Base-by-base conservation (phyloP, 2,888 invertebrate species). In the Cylindroiulus punctatus region DNA sequence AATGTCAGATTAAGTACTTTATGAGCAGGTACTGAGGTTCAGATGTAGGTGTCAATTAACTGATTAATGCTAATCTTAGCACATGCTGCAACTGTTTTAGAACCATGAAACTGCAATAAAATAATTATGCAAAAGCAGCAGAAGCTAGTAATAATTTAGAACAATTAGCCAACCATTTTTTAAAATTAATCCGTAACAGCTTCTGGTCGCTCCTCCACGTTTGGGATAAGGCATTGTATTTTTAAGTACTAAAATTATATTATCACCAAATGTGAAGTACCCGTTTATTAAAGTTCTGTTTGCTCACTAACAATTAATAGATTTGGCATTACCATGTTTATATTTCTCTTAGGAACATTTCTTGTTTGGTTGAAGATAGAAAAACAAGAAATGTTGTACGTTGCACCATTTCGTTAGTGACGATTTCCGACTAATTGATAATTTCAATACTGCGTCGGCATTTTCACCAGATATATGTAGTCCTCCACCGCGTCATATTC, bases 281-380 rank as follows among this genome's bases (percentile, higher is more conserved):
- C 22, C 19, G 22, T n/a, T 22, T 57, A 1, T 4, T 57, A 57
- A 57, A 22, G 8, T 22, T 57, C 57, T 57, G 22, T 57, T 57
- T 57, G 57, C 22, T 57, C 57, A 57, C 57, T 22, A 57, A 57
- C 57, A 57, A 57, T 57, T 57, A 57, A 57, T 57, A 57, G 22
- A 57, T 57, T 57, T 57, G 57, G 22, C 57, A 57, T 22, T 22
- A 57, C 57, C 4, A 10, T 22, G 57, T 57, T 57, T 57, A 57
- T 57, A 22, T 8, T 57, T 57, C 57, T 57, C 22, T 8, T 10
- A 57, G 1, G 57, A 57, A 44, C 14, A 44, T 44, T 44, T 44
- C 44, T 44, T 44, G 44, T 5, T 57, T 57, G 1, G 57, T 22
- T 22, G 22, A 57, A 57, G 22, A 57, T 22, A 22, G 22, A 57